Conservation (phyloP, 2,113 vertebrate genomes). For the Petromus typicus region DNA sequence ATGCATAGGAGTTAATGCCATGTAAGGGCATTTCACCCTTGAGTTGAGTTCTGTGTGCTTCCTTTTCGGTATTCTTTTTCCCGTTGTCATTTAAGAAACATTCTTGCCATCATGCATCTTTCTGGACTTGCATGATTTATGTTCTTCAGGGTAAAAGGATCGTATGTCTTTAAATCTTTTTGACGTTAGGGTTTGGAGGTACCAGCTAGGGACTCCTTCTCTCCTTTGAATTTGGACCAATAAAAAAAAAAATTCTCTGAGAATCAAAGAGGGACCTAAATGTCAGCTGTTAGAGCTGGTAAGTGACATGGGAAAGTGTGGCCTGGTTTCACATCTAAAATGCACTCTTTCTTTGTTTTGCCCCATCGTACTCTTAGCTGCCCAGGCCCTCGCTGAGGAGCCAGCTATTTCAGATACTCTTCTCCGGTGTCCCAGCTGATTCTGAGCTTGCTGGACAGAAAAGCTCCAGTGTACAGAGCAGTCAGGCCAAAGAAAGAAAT, state of each 20-base stretch:
- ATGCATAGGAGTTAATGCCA: background rate
- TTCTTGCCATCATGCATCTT: background rate
- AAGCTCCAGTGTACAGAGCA: background rate
- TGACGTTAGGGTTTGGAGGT: conserved; percentile 19
- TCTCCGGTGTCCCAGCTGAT: background rate
- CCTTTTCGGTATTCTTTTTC: background rate
- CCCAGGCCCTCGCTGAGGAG: background rate
- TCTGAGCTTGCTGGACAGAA: background rate
- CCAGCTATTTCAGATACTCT: background rate
- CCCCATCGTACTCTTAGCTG: background rate
- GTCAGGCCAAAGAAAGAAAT: background rate
- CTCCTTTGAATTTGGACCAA: conserved; percentile 22
- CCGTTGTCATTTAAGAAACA: background rate
- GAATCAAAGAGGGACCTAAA: background rate
- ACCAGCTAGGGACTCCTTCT: background rate
- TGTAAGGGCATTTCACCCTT: background rate
- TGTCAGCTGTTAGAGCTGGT: background rate
- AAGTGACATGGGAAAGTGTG: background rate
- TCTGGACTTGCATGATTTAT: conserved; percentile 3
- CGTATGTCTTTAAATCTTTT: background rate
- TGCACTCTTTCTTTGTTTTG: background rate
- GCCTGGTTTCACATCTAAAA: background rate
- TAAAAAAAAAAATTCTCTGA: background rate
- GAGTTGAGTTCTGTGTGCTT: background rate
- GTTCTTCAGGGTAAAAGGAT: background rate